Evolutionary conservation across 2,113 vertebrate species (phyloP).

Genomic region (Haemorhous mexicanus): DNA sequence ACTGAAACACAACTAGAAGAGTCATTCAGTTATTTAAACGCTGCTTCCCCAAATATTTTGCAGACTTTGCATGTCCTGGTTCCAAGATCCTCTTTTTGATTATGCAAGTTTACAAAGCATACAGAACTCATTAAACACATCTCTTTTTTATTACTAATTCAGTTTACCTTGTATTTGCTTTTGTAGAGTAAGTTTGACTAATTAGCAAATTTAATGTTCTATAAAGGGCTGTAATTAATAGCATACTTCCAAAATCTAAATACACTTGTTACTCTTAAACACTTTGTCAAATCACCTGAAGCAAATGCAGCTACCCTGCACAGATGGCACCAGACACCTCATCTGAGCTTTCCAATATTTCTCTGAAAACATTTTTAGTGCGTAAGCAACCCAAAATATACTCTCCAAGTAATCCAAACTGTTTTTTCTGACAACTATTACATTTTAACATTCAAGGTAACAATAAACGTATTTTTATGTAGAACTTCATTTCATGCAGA

Average conservation of each 20-base stretch:
- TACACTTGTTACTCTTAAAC: neutral
- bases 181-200: neutral
- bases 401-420: neutral
- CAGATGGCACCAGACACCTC: neutral
- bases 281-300: neutral
- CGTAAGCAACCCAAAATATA: neutral
- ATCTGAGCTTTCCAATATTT: neutral
- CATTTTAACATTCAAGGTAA: neutral
- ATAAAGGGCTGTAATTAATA: neutral
- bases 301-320: neutral
- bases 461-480: neutral
- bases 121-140: neutral
- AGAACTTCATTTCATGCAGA: neutral
- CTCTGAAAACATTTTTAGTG: neutral
- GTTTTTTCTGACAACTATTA: neutral
- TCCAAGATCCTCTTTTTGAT: conserved; percentile 50
- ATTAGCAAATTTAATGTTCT: neutral
- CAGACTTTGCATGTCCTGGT: neutral
- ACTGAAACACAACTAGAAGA: neutral
- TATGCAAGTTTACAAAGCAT: neutral
- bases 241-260: neutral
- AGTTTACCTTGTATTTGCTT: neutral
- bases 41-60: conserved; percentile 35
- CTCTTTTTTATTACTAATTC: neutral
- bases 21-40: conserved; percentile 26